Percentiles rank a stretch among this genome's conserved stretches.
Evolutionary conservation across 1,140 invertebrate genomes (phyloP).

Genomic region (Venturia canescens): DNA sequence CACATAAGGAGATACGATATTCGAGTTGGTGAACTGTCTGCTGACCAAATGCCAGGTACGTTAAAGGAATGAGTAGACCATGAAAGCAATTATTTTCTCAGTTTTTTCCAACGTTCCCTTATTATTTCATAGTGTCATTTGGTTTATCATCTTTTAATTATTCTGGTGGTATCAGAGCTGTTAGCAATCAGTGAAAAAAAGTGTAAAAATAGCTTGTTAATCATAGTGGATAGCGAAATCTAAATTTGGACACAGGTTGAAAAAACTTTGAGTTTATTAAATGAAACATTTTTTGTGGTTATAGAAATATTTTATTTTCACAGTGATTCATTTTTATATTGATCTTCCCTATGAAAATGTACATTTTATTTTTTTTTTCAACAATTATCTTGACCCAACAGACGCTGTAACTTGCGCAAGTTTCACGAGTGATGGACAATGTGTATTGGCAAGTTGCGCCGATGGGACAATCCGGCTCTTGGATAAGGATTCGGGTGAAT

Average conservation of each 20-base stretch:
- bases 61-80: constrained; percentile 27
- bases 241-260: no score
- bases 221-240: no score
- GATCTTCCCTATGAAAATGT: no score
- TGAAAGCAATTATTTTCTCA: not conserved
- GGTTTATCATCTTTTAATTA: no score
- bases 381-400: constrained; percentile 55
- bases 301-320: constrained; percentile 28
- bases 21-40: constrained; percentile 86
- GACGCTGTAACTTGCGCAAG: constrained; percentile 85
- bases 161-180: no score
- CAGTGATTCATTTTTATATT: no score
- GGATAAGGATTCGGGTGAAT: constrained; percentile 92
- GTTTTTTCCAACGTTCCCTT: no score
- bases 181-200: no score
- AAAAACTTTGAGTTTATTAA: no score
- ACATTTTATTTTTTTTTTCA: constrained; percentile 55
- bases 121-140: no score
- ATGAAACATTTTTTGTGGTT: constrained; percentile 18
- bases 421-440: constrained; percentile 91
- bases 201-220: no score
- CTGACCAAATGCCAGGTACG: constrained; percentile 91
- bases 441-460: constrained; percentile 88
- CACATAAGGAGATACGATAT: constrained; percentile 94
- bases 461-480: constrained; percentile 90